A percentile compares a stretch with the other conserved stretches of the same genome.
Conservation (phyloP, 2,797 vertebrate genomes). For the Pipistrellus nathusii region DNA sequence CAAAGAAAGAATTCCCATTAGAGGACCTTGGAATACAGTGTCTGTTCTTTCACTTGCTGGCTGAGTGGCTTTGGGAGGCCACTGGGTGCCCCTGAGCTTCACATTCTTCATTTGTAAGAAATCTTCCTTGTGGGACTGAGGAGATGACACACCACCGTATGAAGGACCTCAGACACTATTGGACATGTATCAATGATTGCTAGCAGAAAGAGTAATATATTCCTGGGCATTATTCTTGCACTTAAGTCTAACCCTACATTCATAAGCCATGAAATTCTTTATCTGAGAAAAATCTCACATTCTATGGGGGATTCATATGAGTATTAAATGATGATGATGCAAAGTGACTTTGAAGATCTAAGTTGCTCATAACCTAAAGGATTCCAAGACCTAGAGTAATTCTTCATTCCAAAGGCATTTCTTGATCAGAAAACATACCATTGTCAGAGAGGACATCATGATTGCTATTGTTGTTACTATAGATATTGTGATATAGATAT, state of each 20-base stretch:
- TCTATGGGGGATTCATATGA: background rate
- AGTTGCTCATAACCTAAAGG: background rate
- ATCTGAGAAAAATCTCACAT: background rate
- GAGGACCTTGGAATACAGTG: background rate
- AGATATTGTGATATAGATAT: background rate
- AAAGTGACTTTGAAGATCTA: background rate
- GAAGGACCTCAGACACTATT: fast-evolving
- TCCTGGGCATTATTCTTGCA: background rate
- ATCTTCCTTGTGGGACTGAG: background rate
- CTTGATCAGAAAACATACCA: background rate
- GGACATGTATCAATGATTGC: background rate
- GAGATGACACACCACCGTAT: fast-evolving
- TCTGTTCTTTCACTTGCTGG: background rate
- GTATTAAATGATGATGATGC: background rate
- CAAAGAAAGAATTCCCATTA: background rate
- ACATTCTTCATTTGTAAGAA: background rate
- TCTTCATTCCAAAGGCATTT: background rate
- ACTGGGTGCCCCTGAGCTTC: background rate
- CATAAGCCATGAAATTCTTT: background rate
- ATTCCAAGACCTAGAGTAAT: background rate
- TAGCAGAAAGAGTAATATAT: background rate
- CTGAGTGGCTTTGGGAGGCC: background rate
- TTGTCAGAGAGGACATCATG: background rate
- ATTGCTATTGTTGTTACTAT: no score
- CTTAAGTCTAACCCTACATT: background rate